phyloP scores from a whole-genome alignment of 2,888 invertebrate species.

The Volucella inanis region DNA sequence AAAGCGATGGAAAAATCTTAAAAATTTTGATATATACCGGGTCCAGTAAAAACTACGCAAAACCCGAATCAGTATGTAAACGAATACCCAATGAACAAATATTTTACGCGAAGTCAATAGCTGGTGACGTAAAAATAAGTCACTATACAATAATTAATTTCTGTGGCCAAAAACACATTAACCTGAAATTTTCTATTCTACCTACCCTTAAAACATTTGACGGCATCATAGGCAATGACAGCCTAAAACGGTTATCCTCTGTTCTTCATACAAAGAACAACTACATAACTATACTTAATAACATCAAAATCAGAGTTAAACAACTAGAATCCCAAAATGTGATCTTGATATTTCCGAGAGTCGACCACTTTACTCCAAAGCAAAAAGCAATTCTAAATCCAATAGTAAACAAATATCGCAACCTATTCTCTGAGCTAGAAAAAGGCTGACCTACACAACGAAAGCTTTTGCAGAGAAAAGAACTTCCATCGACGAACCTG shows the following conservation, averaged over 20 bases:
- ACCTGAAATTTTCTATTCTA: constrained; percentile 57
- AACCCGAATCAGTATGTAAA: constrained; percentile 25
- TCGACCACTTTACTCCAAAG: too few relatives aligned
- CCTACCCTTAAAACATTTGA: constrained; percentile 56
- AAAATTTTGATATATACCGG: constrained; percentile 26
- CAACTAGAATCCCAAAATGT: too few relatives aligned
- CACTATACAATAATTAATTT: constrained; percentile 53
- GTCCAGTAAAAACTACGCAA: constrained; percentile 13
- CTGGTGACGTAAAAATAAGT: constrained; percentile 40
- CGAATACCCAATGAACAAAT: constrained; percentile 32
- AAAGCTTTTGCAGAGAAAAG: too few relatives aligned
- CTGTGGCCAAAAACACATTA: constrained; percentile 39
- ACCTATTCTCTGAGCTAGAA: neutral
- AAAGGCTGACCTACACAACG: too few relatives aligned
- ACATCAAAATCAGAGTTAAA: too few relatives aligned
- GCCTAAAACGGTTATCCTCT: constrained; percentile 28
- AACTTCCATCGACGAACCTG: too few relatives aligned
- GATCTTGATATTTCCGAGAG: too few relatives aligned
- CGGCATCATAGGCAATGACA: constrained; percentile 64
- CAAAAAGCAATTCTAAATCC: constrained; percentile 5
- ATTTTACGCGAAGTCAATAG: constrained; percentile 38
- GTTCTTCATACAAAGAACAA: constrained; percentile 20
- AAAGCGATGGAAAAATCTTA: constrained; percentile 3
- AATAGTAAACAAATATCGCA: constrained; percentile 13
- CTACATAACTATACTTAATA: too few relatives aligned